Conservation (phyloP, 2,888 invertebrate genomes). For the Oligia strigilis region DNA sequence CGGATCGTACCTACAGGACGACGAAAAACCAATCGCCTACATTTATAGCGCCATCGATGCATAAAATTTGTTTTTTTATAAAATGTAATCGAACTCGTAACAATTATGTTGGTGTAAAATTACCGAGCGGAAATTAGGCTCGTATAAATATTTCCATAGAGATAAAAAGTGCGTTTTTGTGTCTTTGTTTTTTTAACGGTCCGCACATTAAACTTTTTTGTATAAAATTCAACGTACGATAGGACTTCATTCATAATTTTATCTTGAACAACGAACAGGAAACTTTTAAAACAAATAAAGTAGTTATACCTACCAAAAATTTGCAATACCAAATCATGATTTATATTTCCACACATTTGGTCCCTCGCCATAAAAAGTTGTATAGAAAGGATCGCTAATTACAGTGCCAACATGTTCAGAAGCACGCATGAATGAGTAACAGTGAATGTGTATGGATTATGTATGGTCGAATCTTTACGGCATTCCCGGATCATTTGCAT, state of each 20-base stretch:
- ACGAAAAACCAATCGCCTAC: constrained; percentile 79
- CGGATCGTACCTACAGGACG: constrained; percentile 75
- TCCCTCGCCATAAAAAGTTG: constrained; percentile 76
- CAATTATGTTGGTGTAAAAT: constrained; percentile 77
- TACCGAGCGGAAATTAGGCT: constrained; percentile 75
- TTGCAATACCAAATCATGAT: constrained; percentile 42
- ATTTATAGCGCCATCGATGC: constrained; percentile 79
- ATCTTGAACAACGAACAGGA: constrained; percentile 24
- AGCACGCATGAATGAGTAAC: constrained; percentile 87
- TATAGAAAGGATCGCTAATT: constrained; percentile 87
- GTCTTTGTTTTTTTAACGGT: constrained; percentile 47
- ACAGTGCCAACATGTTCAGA: constrained; percentile 84
- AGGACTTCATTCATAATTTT: constrained; percentile 54
- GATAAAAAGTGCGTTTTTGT: constrained; percentile 60
- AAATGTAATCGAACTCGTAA: constrained; percentile 76
- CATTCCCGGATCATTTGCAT: constrained; percentile 87
- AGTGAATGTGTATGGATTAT: constrained; percentile 75
- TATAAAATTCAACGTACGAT: constrained; percentile 24
- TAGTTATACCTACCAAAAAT: constrained; percentile 24
- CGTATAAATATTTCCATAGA: constrained; percentile 71
- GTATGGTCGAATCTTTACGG: constrained; percentile 86
- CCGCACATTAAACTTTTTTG: constrained; percentile 43
- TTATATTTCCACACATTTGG: constrained; percentile 59
- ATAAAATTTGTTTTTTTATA: constrained; percentile 81
- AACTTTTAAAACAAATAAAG: constrained; percentile 45